Evolutionary conservation across 2,888 invertebrate species (phyloP), one percentile per base, ranked within the genome.

Genomic region (Apamea anceps): DNA sequence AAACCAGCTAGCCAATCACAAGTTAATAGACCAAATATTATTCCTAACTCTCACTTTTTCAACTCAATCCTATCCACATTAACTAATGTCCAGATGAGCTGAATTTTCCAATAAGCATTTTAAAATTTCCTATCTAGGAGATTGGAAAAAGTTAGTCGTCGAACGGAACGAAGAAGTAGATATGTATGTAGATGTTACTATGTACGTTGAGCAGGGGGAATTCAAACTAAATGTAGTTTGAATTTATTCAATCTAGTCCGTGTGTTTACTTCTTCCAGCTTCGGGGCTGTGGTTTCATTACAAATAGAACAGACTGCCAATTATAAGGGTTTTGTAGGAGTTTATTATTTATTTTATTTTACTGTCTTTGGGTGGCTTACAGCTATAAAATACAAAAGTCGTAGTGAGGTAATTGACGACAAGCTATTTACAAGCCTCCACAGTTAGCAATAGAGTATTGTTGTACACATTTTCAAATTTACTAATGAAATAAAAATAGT

Each of bases 81-180:
- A 70, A 72, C 82, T 85, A 88, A 88, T 88, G 81, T 88, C 74
- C 60, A 74, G 66, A 75, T 45, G 85, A 87, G 77, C 84, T 73
- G 83, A 84, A 86, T 86, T 86, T 87, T 85, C 86, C 89, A 89
- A 89, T 87, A 89, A 87, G 84, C 85, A 86, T 88, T 88, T 87
- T 84, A 81, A 87, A 90, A 87, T 85, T 72, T 83, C 77, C 85
- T 85, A 85, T 87, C 85, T 77, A 70, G 80, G 79, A 89, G 84
- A 89, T 90, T 87, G 90, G 85, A 90, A 89, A 89, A 90, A 90
- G 84, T 90, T 90, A 45, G 74, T 37, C 83, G 87, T 42, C 70
- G 79, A 66, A 51, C 78, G 65, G 71, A 80, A 62, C 76, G 80
- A 72, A 67, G 65, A 86, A 83, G 78, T 75, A 70, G 65, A 77